phyloP scores from a whole-genome alignment of 92 coral and sea anemone species.

The Epizoanthus stellaris region DNA sequence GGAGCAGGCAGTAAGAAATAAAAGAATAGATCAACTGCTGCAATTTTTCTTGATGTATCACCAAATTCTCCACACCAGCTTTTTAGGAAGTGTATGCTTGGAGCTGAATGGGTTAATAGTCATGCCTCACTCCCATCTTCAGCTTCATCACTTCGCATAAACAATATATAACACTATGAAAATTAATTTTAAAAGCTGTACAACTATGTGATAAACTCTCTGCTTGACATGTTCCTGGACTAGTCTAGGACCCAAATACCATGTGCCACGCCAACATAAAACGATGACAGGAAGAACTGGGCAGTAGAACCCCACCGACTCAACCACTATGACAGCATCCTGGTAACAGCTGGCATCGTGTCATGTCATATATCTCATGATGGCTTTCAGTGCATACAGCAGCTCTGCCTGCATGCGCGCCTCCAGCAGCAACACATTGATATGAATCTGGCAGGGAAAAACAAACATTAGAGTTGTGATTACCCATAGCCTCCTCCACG shows the following conservation, averaged over 20 bases:
- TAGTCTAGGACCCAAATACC: neutral
- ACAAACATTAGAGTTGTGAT: neutral
- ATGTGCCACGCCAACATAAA: neutral
- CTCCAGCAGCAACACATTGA: slow-evolving; percentile 90
- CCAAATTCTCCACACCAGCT: no score
- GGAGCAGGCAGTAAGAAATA: no score
- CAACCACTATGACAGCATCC: neutral
- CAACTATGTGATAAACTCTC: slow-evolving; percentile 24
- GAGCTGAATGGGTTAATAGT: no score
- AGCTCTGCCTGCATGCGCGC: slow-evolving; percentile 97
- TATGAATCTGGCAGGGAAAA: slow-evolving; percentile 74
- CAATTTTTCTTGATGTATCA: no score
- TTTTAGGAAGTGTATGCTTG: no score
- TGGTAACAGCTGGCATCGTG: neutral
- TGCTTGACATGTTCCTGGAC: neutral
- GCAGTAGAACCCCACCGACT: neutral
- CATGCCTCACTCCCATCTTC: no score
- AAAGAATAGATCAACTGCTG: no score
- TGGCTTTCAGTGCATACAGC: slow-evolving; percentile 89
- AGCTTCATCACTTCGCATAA: no score
- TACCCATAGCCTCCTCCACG: neutral
- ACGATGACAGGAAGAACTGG: neutral
- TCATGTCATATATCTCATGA: slow-evolving; percentile 90
- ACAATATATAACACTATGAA: slow-evolving; percentile 26
- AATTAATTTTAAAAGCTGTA: slow-evolving; percentile 39